phyloP scores from a whole-genome alignment of 2,888 invertebrate genomes.

The Lysandra bellargus region DNA sequence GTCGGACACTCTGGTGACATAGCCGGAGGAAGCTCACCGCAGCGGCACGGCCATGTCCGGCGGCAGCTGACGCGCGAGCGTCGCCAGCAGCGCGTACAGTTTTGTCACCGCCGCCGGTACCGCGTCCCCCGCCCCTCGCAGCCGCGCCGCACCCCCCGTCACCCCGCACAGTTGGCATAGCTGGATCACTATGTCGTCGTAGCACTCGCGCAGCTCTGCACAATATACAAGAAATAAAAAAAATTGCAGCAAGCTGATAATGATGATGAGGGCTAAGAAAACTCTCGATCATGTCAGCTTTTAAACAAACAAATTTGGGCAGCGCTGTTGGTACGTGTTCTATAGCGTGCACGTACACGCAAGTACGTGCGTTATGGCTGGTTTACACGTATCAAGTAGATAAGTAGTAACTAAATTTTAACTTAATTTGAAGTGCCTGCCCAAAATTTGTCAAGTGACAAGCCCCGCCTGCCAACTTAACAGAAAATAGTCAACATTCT shows the following conservation, averaged over 20 bases:
- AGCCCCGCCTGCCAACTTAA: too few species aligned
- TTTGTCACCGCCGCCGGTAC: constrained; percentile 52
- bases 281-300: too few species aligned
- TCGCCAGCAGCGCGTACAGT: constrained; percentile 54
- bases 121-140: constrained; percentile 54
- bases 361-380: constrained; percentile 48
- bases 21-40: constrained; percentile 44
- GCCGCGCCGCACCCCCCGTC: constrained; percentile 45
- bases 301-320: constrained; percentile 34
- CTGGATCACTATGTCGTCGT: constrained; percentile 57
- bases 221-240: too few species aligned
- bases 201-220: constrained; percentile 59
- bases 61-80: constrained; percentile 50
- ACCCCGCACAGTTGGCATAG: constrained; percentile 57
- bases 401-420: too few species aligned
- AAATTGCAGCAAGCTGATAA: too few species aligned
- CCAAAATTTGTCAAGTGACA: too few species aligned
- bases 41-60: constrained; percentile 45
- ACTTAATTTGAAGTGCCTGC: too few species aligned
- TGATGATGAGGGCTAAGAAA: too few species aligned
- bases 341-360: constrained; percentile 43
- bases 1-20: too few species aligned
- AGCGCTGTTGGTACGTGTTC: constrained; percentile 50
- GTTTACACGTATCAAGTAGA: too few species aligned
- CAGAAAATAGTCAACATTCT: too few species aligned